Base-by-base conservation (phyloP, 2,888 invertebrate species). In the Flexamia atlantica region DNA sequence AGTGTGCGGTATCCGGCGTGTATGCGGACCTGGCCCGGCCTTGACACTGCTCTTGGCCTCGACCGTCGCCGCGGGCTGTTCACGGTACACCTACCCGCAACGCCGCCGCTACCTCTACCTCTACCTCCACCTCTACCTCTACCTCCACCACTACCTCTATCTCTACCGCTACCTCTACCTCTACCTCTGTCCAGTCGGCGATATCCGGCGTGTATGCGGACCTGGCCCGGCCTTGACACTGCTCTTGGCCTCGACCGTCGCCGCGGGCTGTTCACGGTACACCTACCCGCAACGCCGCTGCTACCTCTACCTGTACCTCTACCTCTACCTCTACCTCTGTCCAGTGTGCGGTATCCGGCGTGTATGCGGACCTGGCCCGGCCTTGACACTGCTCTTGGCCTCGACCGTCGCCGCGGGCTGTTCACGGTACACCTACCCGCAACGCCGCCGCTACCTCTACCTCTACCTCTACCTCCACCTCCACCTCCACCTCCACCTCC, bases 391-490 rank as follows among this genome's bases (percentile, higher is more conserved):
- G 53, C 7, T 5, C 46, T 23, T 20, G 53, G 23, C 53, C 53
- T 53, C 53, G 53, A 53, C 53, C 53, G 53, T 23, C 23, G 53
- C 53, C 53, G 20, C 14, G 20, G 53, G 53, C 53, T 53, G 53
- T 53, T 23, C 53, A 53, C 53, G 20, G 23, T 23, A n/a, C n/a
- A 53, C 53, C 20, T 17, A 46, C 46, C 46, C 2, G 10, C 46
- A 17, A 7, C 53, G 12, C 46, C 46, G 46, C 46, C 53, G 53
- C 20, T 23, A n/a, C n/a, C n/a, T n/a, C n/a, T n/a, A n/a, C n/a
- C n/a, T n/a, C n/a, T n/a, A n/a, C n/a, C n/a, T n/a, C n/a, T n/a
- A n/a, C n/a, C n/a, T n/a, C n/a, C n/a, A n/a, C n/a, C n/a, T n/a
- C n/a, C n/a, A n/a, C n/a, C n/a, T n/a, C n/a, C n/a, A n/a, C n/a